A percentile compares a stretch with the other conserved stretches of the same genome.
These are phyloP conservation scores for Colletes latitarsis DNA, from an alignment of 1,140 invertebrate genomes.

Conservation along the genomic window DNA sequence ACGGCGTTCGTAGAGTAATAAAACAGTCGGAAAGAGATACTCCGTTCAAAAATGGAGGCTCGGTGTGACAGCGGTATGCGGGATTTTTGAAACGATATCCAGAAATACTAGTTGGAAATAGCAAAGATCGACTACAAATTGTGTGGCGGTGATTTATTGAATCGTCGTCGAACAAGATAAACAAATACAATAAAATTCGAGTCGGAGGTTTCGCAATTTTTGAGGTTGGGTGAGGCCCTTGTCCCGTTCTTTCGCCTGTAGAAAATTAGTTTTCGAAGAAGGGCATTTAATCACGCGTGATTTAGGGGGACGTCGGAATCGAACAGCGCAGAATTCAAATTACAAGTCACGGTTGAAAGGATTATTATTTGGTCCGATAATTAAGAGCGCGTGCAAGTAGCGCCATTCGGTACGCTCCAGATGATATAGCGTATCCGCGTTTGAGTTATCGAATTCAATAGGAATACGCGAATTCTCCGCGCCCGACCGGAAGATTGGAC, in stretches of 20 bases:
- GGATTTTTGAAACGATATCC: too few species aligned
- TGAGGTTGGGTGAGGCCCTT: background rate
- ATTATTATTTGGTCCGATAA: constrained; percentile 26
- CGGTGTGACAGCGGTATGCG: too few species aligned
- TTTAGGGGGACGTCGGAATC: background rate
- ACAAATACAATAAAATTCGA: too few species aligned
- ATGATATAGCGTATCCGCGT: constrained; percentile 29
- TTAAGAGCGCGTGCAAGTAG: constrained; percentile 28
- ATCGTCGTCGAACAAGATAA: too few species aligned
- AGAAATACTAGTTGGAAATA: too few species aligned
- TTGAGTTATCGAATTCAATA: constrained; percentile 53
- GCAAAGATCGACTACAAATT: too few species aligned
- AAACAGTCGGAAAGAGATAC: too few species aligned
- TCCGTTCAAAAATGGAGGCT: too few species aligned
- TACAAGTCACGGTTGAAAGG: background rate
- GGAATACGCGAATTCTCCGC: constrained; percentile 41
- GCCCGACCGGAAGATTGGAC: constrained; percentile 48
- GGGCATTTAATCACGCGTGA: background rate
- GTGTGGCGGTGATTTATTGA: too few species aligned
- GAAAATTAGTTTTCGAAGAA: background rate
- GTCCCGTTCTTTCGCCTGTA: background rate
- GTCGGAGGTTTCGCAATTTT: background rate
- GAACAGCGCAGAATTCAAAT: background rate
- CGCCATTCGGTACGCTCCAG: background rate
- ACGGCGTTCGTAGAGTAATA: too few species aligned